Conservation (phyloP, 2,888 invertebrate genomes). For the Phortica magna region DNA sequence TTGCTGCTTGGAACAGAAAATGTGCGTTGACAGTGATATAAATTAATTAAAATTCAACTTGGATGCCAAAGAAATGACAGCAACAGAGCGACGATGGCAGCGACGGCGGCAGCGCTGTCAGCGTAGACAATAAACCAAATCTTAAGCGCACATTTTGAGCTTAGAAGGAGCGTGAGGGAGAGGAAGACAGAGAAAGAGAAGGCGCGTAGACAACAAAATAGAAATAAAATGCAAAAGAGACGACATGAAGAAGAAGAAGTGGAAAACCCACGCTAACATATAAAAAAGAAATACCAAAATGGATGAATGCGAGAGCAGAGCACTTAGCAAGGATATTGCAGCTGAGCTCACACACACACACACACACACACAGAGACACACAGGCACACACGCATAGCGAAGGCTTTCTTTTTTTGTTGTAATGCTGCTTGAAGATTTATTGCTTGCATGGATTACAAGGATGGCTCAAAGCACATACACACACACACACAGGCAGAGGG, state of each 20-base stretch:
- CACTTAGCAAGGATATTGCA: constrained; percentile 19
- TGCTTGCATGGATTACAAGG: constrained; percentile 53
- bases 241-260: neutral
- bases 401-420: constrained; percentile 39
- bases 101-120: no score
- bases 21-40: constrained; percentile 16
- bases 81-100: no score
- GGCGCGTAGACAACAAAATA: constrained; percentile 35
- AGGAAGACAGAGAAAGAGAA: constrained; percentile 21
- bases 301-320: neutral
- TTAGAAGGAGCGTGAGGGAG: neutral
- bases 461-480: constrained; percentile 1
- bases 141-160: neutral
- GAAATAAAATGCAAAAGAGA: constrained; percentile 3
- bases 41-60: constrained; percentile 29
- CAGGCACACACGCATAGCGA: constrained; percentile 29
- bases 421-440: constrained; percentile 56
- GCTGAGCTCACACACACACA: neutral
- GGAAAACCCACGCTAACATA: constrained; percentile 45
- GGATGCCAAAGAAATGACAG: neutral
- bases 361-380: neutral
- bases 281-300: neutral
- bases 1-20: no score
- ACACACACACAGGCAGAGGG: neutral
- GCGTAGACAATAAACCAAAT: constrained; percentile 26